Evolutionary conservation across 2,888 invertebrate species (phyloP), one percentile per base, ranked within the genome.

Genomic region (Sesamia inferens): DNA sequence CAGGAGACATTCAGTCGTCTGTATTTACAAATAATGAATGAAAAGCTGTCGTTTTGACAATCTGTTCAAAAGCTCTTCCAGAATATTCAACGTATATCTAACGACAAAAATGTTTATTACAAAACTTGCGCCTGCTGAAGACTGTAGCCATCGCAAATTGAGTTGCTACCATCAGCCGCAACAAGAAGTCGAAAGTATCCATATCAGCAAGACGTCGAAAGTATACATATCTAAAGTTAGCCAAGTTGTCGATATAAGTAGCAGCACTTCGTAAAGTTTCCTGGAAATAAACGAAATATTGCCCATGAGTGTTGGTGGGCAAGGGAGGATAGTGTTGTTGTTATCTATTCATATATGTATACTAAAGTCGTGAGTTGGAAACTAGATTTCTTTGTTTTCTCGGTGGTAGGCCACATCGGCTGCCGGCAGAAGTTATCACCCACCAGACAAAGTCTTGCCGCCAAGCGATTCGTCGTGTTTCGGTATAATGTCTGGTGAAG

Each of bases 281-380:
- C 16, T 68, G 63, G 55, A 68, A 63, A 76, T 79, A 79, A 47
- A 61, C 63, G 67, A 71, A 83, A 69, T 79, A 69, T 81, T 79
- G 58, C 57, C 61, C 65, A 66, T 64, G 31, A 64, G 22, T 71
- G 22, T 55, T 19, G 24, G 68, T 19, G 54, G 42, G 39, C 11
- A 44, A 48, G 0, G 22, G 48, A 47, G 7, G 71, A 51, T 69
- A 63, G 61, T 55, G 69, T 62, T 72, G 64, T 62, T 74, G 73
- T 57, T 66, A 58, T 31, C 57, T 62, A 24, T 58, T 78, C 7
- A 31, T 31, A 31, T 31, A 31, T 31, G 31, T 31, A 3, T 31
- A 31, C 22, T 57, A 74, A 78, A 78, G 74, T 82, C 82, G 74
- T 82, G 83, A 71, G 68, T 79, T 79, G 55, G 57, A 67, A 68